Evolutionary conservation across 2,113 vertebrate species (phyloP).

Genomic region (Balaeniceps rex): DNA sequence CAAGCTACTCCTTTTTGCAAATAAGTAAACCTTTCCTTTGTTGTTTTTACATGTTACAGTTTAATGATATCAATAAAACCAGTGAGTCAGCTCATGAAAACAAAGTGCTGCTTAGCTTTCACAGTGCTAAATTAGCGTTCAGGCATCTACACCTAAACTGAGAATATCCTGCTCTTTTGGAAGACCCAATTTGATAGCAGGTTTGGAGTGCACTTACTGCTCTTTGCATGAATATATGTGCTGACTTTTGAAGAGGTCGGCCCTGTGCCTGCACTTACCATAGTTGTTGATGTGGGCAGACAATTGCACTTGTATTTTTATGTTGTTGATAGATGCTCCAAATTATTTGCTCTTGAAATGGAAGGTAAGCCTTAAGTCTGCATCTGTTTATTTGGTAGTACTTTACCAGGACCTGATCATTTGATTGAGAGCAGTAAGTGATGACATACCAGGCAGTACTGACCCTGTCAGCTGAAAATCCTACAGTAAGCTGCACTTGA

Average conservation of each 20-base stretch:
- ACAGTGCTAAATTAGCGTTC: not conserved
- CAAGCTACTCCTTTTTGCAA: not conserved
- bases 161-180: not conserved
- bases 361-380: not conserved
- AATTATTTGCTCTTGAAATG: not conserved
- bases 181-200: not conserved
- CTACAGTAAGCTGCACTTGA: not conserved
- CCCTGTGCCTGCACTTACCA: not conserved
- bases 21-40: not conserved
- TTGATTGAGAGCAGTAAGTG: not conserved
- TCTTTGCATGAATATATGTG: not conserved
- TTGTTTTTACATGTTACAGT: fast-evolving
- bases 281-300: not conserved
- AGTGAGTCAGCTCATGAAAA: too few species aligned
- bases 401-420: not conserved
- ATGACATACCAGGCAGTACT: not conserved
- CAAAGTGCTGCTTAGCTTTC: not conserved
- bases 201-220: not conserved
- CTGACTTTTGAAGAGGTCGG: not conserved
- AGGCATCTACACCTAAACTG: not conserved
- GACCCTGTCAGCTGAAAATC: not conserved
- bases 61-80: not conserved
- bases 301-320: not conserved
- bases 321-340: not conserved
- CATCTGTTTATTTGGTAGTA: not conserved